Base-by-base conservation (phyloP, 2,888 invertebrate genomes). In the Spilosoma lubricipeda region DNA sequence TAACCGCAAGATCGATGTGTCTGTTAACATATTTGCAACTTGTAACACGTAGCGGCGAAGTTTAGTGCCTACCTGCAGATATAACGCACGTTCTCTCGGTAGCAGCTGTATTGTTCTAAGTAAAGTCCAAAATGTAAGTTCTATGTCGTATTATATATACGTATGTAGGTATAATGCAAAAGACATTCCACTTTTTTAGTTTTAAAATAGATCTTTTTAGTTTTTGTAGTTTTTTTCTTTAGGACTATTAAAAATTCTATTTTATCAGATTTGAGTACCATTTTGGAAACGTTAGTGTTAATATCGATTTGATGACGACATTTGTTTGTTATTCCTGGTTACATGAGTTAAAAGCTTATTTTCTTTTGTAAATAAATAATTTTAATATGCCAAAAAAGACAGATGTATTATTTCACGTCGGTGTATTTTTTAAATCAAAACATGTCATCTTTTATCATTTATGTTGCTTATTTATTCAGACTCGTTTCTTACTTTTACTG, bases 1-100 rank as follows among this genome's bases (percentile, higher is more conserved):
- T 27, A 78, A 76, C 86, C 86, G 87, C 77, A 83, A 87, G 88
- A 90, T 91, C 88, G 89, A 91, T 91, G 89, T 86, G 90, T 88
- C 89, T 91, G 90, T 90, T 90, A 91, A 80, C 82, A 82, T 82
- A 84, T 83, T 85, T 85, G 78, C 70, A 83, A 80, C 78, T 82
- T 80, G 77, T 77, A 82, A 78, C 80, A 77, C 72, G 80, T 76
- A 76, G 74, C 69, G 76, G 65, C 70, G 67, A 80, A 85, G 78
- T 86, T 85, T 74, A 78, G 74, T 77, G 76, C 77, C 80, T 80
- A 75, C 77, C 77, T 79, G 71, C 63, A 67, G 64, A 77, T 69
- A 72, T 74, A 71, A 76, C 78, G 74, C 78, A 80, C 75, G 75
- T 75, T 73, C 66, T 72, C 72, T 52, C 67, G 71, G 79, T 68